Evolutionary conservation across 35 echinoderm and acorn worm species (phyloP).

Genomic region (Holothuria glaberrima): DNA sequence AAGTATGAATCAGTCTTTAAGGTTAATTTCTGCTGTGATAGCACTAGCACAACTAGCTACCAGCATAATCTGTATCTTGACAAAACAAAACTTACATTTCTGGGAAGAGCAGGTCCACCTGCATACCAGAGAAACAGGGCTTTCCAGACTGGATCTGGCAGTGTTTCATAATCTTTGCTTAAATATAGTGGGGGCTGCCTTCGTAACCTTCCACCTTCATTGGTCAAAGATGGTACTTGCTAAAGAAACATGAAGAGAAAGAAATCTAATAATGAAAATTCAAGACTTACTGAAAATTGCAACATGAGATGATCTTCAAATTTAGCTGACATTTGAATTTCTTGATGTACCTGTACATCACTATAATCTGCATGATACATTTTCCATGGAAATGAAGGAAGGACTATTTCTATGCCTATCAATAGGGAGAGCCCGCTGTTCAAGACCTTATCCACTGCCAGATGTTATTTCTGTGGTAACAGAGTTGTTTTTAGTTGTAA

Average conservation of each 20-base stretch:
- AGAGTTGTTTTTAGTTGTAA: too few relatives aligned
- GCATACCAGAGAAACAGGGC: slow-evolving; percentile 95
- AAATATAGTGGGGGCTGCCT: slow-evolving; percentile 61
- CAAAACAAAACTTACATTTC: slow-evolving; percentile 82
- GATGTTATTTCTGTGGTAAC: too few relatives aligned
- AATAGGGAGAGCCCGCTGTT: too few relatives aligned
- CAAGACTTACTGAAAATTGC: neutral
- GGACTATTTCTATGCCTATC: too few relatives aligned
- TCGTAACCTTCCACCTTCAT: slow-evolving; percentile 89
- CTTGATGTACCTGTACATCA: too few relatives aligned
- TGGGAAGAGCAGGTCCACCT: slow-evolving; percentile 88
- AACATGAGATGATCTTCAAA: neutral
- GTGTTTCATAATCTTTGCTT: slow-evolving; percentile 85
- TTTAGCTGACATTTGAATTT: too few relatives aligned
- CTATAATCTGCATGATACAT: too few relatives aligned
- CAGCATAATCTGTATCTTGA: too few relatives aligned
- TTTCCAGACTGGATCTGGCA: slow-evolving; percentile 98
- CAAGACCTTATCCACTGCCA: too few relatives aligned
- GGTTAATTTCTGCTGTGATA: too few relatives aligned
- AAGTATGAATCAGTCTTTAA: too few relatives aligned
- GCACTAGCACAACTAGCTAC: neutral
- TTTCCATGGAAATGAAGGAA: too few relatives aligned
- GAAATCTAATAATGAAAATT: neutral
- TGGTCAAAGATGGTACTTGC: slow-evolving; percentile 86
- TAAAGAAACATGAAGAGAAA: neutral